A percentile compares a stretch with the other conserved stretches of the same genome.
phyloP scores from a whole-genome alignment of 92 coral and sea anemone species.

The Phymanthus crucifer region DNA sequence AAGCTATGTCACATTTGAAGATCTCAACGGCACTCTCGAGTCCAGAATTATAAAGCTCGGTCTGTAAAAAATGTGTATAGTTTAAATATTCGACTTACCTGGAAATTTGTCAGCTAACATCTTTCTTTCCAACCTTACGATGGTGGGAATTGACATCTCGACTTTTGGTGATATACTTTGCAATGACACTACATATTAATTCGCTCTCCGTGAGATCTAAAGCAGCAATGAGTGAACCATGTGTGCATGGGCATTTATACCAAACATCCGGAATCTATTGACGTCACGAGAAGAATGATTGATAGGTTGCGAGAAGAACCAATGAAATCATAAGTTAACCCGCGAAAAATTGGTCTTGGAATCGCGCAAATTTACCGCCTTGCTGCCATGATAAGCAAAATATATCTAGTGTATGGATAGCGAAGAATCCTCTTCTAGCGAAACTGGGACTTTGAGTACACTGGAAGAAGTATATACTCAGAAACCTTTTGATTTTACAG shows the following conservation, averaged over 20 bases:
- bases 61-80: too few species aligned
- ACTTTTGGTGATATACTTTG: neutral
- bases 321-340: neutral
- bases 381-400: neutral
- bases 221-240: neutral
- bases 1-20: too few species aligned
- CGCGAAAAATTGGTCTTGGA: neutral
- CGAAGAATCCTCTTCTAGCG: neutral
- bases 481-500: neutral
- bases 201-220: too few species aligned
- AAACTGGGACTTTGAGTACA: neutral
- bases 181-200: neutral
- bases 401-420: neutral
- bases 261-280: neutral
- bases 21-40: too few species aligned
- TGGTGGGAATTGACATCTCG: slow-evolving; percentile 11
- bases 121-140: slow-evolving; percentile 21
- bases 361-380: neutral
- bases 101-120: slow-evolving; percentile 29
- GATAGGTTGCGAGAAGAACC: neutral
- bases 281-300: neutral
- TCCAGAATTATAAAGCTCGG: too few species aligned
- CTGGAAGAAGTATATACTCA: neutral
- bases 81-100: slow-evolving; percentile 18
- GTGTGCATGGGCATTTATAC: neutral